Percentiles rank a stretch among this genome's conserved stretches.
These are phyloP conservation scores for Hapalemur alaotrensis DNA, from an alignment of 2,797 vertebrate genomes.

Conservation along the genomic window DNA sequence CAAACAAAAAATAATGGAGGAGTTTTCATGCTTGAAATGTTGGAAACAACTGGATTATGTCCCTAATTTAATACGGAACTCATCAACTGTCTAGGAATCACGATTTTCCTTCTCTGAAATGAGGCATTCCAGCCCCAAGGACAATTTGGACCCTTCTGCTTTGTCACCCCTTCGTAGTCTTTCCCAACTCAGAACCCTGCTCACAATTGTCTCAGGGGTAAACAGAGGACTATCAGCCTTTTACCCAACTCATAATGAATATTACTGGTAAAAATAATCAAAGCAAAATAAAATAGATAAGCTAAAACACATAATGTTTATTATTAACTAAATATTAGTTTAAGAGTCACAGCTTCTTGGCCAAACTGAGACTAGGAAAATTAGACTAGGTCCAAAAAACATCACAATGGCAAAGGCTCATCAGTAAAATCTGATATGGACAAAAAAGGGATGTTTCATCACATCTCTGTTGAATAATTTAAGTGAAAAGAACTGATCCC, in stretches of 20 bases:
- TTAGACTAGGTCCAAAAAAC: background rate
- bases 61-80: background rate
- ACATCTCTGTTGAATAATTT: conserved; percentile 9
- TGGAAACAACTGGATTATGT: background rate
- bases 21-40: background rate
- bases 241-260: conserved; percentile 24
- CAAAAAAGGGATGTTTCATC: background rate
- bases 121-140: background rate
- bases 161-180: background rate
- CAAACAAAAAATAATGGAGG: background rate
- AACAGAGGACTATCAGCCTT: background rate
- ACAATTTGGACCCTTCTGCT: background rate
- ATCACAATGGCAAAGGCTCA: background rate
- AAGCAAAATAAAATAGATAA: conserved; percentile 31
- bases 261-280: conserved; percentile 28
- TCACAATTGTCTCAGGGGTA: background rate
- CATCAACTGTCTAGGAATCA: background rate
- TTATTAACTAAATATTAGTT: conserved; percentile 50
- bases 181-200: background rate
- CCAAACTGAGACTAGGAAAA: conserved; percentile 23
- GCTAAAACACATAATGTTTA: background rate
- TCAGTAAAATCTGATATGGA: conserved; percentile 7
- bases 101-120: conserved; percentile 39
- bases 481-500: background rate
- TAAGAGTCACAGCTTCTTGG: conserved; percentile 13